Conservation (phyloP, 2,888 invertebrate species). For the Unio delphinus region DNA sequence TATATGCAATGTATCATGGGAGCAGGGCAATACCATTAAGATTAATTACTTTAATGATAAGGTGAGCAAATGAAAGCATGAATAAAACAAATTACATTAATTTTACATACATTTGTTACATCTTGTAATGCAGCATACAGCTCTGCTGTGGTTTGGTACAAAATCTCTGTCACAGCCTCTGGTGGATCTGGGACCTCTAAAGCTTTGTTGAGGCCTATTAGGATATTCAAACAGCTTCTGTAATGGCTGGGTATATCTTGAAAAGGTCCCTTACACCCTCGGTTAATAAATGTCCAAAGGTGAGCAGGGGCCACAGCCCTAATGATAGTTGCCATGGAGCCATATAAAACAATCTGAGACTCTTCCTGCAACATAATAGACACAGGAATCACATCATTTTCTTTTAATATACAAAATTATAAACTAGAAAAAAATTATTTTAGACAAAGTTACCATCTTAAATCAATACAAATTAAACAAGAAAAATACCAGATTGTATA, state of each 20-base stretch:
- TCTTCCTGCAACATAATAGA: constrained; percentile 24
- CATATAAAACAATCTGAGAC: constrained; percentile 29
- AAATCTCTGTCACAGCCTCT: constrained; percentile 47
- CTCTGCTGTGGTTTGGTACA: constrained; percentile 41
- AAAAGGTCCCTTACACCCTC: constrained; percentile 28
- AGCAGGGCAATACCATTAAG: no score
- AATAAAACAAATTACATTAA: not conserved
- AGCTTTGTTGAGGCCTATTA: constrained; percentile 55
- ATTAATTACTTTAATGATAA: no score
- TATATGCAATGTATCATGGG: no score
- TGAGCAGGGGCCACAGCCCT: constrained; percentile 33
- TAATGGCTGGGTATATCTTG: not conserved
- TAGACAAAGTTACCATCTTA: no score
- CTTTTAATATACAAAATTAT: no score
- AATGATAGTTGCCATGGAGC: constrained; percentile 37
- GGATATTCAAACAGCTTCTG: constrained; percentile 16
- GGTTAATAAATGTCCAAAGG: constrained; percentile 43
- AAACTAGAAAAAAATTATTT: no score
- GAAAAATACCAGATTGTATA: no score
- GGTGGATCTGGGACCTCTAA: constrained; percentile 60
- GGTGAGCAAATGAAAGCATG: constrained; percentile 11
- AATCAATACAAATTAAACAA: no score
- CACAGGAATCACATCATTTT: no score
- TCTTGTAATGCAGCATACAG: constrained; percentile 35
- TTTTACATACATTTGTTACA: constrained; percentile 29